Conservation (phyloP, 2,888 invertebrate species). For the Monoplex corrugatus region DNA sequence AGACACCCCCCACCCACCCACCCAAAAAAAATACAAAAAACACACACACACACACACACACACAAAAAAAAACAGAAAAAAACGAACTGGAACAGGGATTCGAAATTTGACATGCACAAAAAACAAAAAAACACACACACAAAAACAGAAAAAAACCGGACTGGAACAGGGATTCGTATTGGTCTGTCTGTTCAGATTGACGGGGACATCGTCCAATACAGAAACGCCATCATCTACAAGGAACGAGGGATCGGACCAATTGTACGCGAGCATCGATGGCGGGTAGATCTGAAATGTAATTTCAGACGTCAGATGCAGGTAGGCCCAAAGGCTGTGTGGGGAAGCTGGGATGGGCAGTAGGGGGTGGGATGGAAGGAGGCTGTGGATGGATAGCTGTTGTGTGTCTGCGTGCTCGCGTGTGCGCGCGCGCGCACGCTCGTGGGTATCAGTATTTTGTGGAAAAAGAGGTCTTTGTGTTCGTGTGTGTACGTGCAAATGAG, state of each 20-base stretch:
- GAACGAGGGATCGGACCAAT: conserved; percentile 44
- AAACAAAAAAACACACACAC: too few species aligned
- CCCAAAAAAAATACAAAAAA: too few species aligned
- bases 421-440: neutral
- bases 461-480: too few species aligned
- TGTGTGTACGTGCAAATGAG: neutral
- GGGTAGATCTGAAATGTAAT: conserved; percentile 44
- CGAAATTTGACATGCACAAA: too few species aligned
- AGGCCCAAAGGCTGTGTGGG: neutral
- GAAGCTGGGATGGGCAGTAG: too few species aligned
- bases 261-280: conserved; percentile 48
- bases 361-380: too few species aligned
- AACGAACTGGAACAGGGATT: too few species aligned
- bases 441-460: neutral
- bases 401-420: neutral
- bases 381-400: conserved; percentile 11
- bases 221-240: conserved; percentile 51
- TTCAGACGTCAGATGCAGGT: conserved; percentile 39
- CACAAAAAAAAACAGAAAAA: too few species aligned
- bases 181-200: conserved; percentile 34
- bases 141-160: too few species aligned
- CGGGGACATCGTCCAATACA: conserved; percentile 25
- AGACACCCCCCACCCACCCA: too few species aligned
- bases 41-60: too few species aligned
- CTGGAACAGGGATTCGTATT: neutral